Base-by-base conservation (phyloP, 1,140 invertebrate genomes). In the Ceratoteleas bidentatus region DNA sequence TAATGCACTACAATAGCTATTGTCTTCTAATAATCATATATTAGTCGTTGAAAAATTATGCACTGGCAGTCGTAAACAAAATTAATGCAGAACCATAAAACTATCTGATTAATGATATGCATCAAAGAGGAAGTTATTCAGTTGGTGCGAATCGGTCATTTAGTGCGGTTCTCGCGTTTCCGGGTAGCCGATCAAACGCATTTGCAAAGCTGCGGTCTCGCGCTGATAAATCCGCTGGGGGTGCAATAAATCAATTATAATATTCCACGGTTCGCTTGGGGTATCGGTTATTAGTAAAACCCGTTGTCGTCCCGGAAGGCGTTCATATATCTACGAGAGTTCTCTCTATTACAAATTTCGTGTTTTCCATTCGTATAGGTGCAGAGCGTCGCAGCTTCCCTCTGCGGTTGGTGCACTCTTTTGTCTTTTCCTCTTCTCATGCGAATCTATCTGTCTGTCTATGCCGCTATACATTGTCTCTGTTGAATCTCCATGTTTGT, bases 211-310 rank as follows among this genome's bases (percentile, higher is more conserved):
- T 85, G 84, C 79, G 82, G 80, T 64, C 78, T 72, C 79, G 69
- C 77, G 85, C 86, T 90, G 89, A 90, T 90, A 90, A 90, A 90
- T 90, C 85, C 88, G 85, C 85, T 84, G 75, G 80, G 77, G 77
- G 47, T 69, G 86, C 88, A 82, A 90, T 90, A 90, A 90, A 90
- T 90, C 89, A 90, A 90, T 90, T 90, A 90, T 90, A 90, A 90
- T 90, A 90, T 90, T 90, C 88, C 88, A 90, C 87, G 89, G 87
- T 88, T 90, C 85, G 88, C 88, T 89, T 88, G 85, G 89, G 87
- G 86, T 90, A 90, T 90, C 86, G 88, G 89, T 90, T 90, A 90
- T 90, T 90, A 90, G 89, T 90, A 89, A 90, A 90, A 90, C 87
- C 87, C 87, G 85, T 88, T 86, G 87, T 64, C 85, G 85, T 83